These are phyloP conservation scores for Saguinus imperator DNA, from an alignment of 2,113 vertebrate genomes.

Conservation along the genomic window DNA sequence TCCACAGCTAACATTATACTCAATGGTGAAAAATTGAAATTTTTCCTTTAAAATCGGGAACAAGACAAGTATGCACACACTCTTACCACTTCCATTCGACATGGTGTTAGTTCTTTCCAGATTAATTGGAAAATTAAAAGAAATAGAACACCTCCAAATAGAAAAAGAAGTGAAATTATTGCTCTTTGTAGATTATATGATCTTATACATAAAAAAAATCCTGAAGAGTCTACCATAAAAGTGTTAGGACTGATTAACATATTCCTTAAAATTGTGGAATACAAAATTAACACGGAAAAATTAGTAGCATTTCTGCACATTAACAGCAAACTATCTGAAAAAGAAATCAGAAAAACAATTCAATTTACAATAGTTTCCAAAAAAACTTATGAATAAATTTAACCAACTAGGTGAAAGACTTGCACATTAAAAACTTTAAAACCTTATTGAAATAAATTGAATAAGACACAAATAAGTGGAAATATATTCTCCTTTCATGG, in stretches of 20 bases:
- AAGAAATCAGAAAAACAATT: background rate
- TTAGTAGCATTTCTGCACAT: background rate
- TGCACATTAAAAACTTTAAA: background rate
- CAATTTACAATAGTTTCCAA: background rate
- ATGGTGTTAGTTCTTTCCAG: background rate
- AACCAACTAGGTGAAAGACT: background rate
- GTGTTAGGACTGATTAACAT: background rate
- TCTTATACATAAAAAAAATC: background rate
- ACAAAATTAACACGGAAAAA: background rate
- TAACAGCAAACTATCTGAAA: background rate
- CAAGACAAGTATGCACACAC: background rate
- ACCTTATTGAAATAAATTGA: background rate
- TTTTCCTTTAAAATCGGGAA: background rate
- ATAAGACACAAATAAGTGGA: background rate
- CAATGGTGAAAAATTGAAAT: background rate
- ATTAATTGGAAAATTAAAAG: background rate
- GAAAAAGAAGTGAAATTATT: background rate
- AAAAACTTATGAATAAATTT: background rate
- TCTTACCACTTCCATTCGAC: background rate
- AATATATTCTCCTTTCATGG: background rate
- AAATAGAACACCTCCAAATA: background rate
- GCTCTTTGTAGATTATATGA: background rate
- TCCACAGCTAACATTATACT: background rate
- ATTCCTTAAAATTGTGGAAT: background rate
- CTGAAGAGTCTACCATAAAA: background rate